These are phyloP conservation scores for Psittacus erithacus DNA, from an alignment of 2,113 vertebrate species.

Conservation along the genomic window DNA sequence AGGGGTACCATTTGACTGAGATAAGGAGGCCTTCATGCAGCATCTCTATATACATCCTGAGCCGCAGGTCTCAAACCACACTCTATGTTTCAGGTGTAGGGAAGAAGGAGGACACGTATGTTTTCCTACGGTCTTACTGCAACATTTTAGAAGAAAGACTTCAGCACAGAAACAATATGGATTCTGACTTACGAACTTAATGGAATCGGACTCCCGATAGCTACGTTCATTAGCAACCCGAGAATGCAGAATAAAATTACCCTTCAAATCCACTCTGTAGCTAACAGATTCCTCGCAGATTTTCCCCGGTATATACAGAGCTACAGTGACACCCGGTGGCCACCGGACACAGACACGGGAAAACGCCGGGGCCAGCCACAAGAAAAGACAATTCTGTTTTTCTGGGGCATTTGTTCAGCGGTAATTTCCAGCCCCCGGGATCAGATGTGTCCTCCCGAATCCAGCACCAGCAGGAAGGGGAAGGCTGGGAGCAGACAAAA, in stretches of 20 bases:
- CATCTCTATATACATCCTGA: accelerated
- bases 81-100: neutral
- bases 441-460: neutral
- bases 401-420: accelerated
- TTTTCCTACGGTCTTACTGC: neutral
- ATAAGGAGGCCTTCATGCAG: neutral
- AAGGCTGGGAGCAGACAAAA: neutral
- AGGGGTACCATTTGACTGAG: neutral
- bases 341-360: neutral
- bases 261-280: neutral
- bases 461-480: neutral
- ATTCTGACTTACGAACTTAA: neutral
- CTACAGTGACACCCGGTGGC: slow-evolving; percentile 67
- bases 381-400: neutral
- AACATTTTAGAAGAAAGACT: neutral
- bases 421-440: neutral
- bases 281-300: neutral
- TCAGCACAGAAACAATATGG: neutral
- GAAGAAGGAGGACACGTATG: accelerated
- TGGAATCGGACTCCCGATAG: accelerated
- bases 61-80: neutral
- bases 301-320: neutral
- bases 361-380: neutral
- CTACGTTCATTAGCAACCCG: neutral
- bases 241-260: neutral